Conservation (phyloP, 2,888 invertebrate genomes). For the Oegoconia quadripuncta region DNA sequence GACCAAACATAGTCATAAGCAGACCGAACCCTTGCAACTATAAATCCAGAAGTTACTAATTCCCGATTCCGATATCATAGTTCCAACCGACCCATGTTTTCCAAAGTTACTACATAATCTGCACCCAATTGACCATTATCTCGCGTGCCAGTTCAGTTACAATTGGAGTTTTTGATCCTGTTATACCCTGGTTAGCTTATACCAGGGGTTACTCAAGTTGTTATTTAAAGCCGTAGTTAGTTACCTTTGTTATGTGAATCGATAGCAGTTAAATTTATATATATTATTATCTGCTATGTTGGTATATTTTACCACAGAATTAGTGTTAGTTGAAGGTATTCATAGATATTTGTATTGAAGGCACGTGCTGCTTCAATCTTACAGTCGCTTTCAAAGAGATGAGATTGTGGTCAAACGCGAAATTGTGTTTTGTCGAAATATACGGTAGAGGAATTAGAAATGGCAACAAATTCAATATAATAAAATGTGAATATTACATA, state of each 20-base stretch:
- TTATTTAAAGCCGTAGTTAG: constrained; percentile 33
- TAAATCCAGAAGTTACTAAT: constrained; percentile 13
- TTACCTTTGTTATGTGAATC: constrained; percentile 29
- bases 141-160: constrained; percentile 31
- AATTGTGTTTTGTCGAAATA: no score
- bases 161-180: constrained; percentile 50
- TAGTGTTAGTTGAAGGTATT: no score
- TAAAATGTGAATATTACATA: no score
- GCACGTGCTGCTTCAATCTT: no score
- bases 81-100: constrained; percentile 20
- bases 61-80: constrained; percentile 18
- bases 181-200: constrained; percentile 18
- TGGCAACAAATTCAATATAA: no score
- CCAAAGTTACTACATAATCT: constrained; percentile 37
- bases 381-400: no score
- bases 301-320: no score
- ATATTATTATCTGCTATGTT: no score
- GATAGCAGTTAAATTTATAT: constrained; percentile 17
- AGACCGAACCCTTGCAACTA: constrained; percentile 8
- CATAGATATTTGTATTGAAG: no score
- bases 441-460: no score
- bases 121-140: constrained; percentile 38
- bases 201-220: constrained; percentile 29
- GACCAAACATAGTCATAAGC: not conserved
- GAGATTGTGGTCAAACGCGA: no score